Conservation (phyloP, 2,888 invertebrate species). For the Drosophila melanosoma region DNA sequence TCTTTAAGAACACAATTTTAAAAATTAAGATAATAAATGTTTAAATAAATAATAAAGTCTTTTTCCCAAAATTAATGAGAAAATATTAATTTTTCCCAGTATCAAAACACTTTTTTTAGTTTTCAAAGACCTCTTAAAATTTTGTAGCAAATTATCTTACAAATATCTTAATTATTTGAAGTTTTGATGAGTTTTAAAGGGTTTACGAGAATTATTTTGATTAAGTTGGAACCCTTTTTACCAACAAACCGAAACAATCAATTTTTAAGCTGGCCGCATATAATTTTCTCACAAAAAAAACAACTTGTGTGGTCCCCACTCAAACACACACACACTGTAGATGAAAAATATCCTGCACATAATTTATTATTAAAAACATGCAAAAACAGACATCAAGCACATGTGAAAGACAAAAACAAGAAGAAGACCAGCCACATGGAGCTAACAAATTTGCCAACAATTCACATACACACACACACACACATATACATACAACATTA, state of each 20-base stretch:
- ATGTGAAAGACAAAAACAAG: slow-evolving; percentile 47
- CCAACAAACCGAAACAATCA: slow-evolving; percentile 29
- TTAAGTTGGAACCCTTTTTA: not conserved
- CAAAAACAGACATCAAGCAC: slow-evolving; percentile 75
- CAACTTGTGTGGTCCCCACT: slow-evolving; percentile 58
- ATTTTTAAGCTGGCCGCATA: slow-evolving; percentile 25
- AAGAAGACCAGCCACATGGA: slow-evolving; percentile 45
- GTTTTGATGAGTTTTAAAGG: not conserved
- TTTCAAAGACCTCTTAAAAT: not conserved
- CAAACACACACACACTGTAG: slow-evolving; percentile 3
- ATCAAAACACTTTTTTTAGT: not conserved
- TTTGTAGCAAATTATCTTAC: not conserved
- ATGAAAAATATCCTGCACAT: slow-evolving; percentile 63
- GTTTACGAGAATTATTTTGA: not conserved
- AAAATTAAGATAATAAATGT: not conserved
- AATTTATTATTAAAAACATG: slow-evolving; percentile 73
- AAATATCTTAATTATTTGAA: not conserved
- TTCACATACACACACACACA: slow-evolving; percentile 46
- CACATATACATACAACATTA: slow-evolving; percentile 12
- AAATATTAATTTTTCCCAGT: not conserved
- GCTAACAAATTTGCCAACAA: slow-evolving; percentile 79
- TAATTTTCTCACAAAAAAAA: slow-evolving; percentile 43
- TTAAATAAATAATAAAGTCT: not conserved
- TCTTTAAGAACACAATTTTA: not conserved
- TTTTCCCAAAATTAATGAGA: not conserved